These are phyloP conservation scores for Pantala flavescens DNA, from an alignment of 1,140 invertebrate genomes.

Conservation along the genomic window DNA sequence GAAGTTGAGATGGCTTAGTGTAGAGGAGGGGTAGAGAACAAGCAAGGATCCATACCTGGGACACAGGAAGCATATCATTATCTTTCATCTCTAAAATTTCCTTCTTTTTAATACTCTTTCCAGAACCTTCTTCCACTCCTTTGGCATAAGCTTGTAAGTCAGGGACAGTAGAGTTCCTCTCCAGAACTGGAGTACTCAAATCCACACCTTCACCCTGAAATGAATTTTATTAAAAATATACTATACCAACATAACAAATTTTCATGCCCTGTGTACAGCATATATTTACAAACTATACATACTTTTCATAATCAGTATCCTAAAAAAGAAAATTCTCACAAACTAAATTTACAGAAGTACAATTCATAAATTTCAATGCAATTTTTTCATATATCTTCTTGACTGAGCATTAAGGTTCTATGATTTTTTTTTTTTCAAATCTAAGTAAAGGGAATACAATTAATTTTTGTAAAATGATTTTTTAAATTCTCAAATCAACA, in stretches of 20 bases:
- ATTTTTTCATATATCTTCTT: too few species aligned
- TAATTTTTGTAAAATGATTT: too few species aligned
- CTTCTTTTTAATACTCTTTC: background rate
- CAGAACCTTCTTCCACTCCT: background rate
- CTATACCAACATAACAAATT: conserved; percentile 16
- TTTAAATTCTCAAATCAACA: too few species aligned
- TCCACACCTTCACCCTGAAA: conserved; percentile 44
- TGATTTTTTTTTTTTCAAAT: too few species aligned
- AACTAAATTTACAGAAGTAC: too few species aligned
- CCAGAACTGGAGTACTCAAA: conserved; percentile 62
- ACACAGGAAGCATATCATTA: conserved; percentile 49
- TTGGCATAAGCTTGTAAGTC: background rate
- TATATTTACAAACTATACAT: too few species aligned
- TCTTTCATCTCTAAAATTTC: conserved; percentile 19
- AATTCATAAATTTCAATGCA: too few species aligned
- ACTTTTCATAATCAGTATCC: too few species aligned
- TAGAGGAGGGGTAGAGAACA: conserved; percentile 59
- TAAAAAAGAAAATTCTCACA: too few species aligned
- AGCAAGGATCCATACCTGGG: conserved; percentile 68
- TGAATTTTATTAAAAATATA: conserved; percentile 30
- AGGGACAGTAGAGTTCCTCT: conserved; percentile 20
- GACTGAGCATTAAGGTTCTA: too few species aligned
- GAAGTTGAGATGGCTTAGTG: conserved; percentile 41
- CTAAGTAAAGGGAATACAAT: too few species aligned
- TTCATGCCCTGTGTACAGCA: background rate